phyloP scores from a whole-genome alignment of 2,888 invertebrate genomes.

The Acrocera orbiculus region DNA sequence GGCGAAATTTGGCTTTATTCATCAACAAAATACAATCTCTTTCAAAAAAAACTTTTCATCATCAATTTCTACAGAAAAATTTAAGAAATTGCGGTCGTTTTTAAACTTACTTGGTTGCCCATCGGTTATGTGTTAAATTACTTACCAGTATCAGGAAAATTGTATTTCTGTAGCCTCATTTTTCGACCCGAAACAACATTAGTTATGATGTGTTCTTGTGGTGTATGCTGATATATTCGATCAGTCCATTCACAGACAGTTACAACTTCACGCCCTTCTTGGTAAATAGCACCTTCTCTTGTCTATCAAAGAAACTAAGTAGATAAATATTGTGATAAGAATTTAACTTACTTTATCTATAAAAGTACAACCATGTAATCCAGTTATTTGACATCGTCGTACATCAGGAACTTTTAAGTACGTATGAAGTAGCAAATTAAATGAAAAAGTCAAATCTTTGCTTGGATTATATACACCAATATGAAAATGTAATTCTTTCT shows the following conservation, averaged over 20 bases:
- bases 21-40: too few relatives aligned
- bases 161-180: constrained; percentile 85
- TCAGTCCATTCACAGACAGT: constrained; percentile 86
- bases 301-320: constrained; percentile 36
- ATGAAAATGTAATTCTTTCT: constrained; percentile 83
- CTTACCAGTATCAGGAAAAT: constrained; percentile 80
- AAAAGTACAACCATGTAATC: constrained; percentile 78
- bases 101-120: too few relatives aligned
- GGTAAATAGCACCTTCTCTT: constrained; percentile 67
- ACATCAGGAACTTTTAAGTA: constrained; percentile 95
- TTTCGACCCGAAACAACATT: constrained; percentile 82
- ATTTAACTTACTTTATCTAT: constrained; percentile 57
- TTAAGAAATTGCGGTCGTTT: too few relatives aligned
- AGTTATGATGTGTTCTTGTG: constrained; percentile 81
- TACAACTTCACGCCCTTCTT: constrained; percentile 79
- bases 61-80: too few relatives aligned
- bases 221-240: constrained; percentile 82
- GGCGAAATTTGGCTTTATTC: too few relatives aligned
- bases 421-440: constrained; percentile 84
- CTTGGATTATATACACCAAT: constrained; percentile 88
- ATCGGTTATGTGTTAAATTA: not conserved
- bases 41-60: too few relatives aligned
- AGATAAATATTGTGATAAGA: not conserved
- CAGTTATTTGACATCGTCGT: constrained; percentile 76
- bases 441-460: constrained; percentile 76